Conservation (phyloP, 1,140 invertebrate species). For the Drosophila murphyi region DNA sequence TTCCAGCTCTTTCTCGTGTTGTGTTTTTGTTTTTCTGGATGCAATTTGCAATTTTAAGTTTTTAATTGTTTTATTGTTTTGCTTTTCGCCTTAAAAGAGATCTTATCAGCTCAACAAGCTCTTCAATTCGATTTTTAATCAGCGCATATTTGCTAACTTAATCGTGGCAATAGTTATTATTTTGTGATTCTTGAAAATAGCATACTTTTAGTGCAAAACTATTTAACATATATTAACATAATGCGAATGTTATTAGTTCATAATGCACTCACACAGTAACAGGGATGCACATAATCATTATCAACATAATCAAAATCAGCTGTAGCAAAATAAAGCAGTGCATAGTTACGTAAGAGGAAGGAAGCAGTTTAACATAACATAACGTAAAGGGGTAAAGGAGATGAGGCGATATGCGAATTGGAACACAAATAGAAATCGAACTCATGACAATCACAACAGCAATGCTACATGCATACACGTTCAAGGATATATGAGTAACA, state of each 20-base stretch:
- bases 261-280: too few relatives aligned
- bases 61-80: conserved; percentile 22
- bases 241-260: too few relatives aligned
- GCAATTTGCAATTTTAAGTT: conserved; percentile 12
- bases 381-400: too few relatives aligned
- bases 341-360: neutral
- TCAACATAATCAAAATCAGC: too few relatives aligned
- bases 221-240: too few relatives aligned
- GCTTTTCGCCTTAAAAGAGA: conserved; percentile 1
- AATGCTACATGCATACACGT: neutral
- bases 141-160: conserved; percentile 4
- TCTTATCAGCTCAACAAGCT: conserved; percentile 20
- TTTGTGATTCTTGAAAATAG: too few relatives aligned
- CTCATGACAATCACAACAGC: conserved; percentile 13
- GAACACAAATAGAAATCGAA: neutral
- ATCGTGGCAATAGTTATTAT: too few relatives aligned
- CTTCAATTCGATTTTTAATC: neutral
- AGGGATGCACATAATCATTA: too few relatives aligned
- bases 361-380: neutral
- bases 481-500: conserved; percentile 50
- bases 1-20: conserved; percentile 6
- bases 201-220: too few relatives aligned
- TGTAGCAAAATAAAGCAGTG: neutral
- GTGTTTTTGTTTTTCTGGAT: conserved; percentile 1
- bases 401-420: neutral